phyloP scores from a whole-genome alignment of 2,888 invertebrate species.

The Coleophora deauratella region DNA sequence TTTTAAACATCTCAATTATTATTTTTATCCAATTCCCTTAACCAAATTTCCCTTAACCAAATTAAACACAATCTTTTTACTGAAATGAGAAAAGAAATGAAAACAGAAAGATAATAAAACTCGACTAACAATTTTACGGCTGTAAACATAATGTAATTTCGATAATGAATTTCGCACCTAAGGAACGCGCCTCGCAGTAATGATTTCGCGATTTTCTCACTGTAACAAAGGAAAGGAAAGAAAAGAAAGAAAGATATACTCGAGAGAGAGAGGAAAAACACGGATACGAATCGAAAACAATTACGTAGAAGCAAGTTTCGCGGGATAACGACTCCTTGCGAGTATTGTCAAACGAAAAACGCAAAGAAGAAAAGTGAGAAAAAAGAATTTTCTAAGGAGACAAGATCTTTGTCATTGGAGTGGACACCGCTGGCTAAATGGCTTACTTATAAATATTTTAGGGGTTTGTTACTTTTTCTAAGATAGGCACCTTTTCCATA shows the following conservation, averaged over 20 bases:
- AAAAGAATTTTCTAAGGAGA: slow-evolving; percentile 19
- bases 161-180: slow-evolving; percentile 27
- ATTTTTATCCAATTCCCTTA: no score
- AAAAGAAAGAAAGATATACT: slow-evolving; percentile 28
- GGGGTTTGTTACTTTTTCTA: no score
- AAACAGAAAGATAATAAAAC: no score
- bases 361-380: slow-evolving; percentile 19
- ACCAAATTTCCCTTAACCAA: no score
- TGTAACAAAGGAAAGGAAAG: slow-evolving; percentile 8
- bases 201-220: slow-evolving; percentile 20
- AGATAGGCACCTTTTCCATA: no score
- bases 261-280: slow-evolving; percentile 27
- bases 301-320: slow-evolving; percentile 45
- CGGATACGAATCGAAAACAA: slow-evolving; percentile 54
- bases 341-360: slow-evolving; percentile 37
- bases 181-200: slow-evolving; percentile 15
- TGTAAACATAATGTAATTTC: slow-evolving; percentile 20
- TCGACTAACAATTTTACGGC: slow-evolving; percentile 1
- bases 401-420: slow-evolving; percentile 8
- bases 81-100: neutral
- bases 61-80: no score
- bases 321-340: slow-evolving; percentile 42
- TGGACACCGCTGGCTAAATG: slow-evolving; percentile 2
- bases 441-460: no score
- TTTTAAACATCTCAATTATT: no score